A percentile compares a stretch with the other conserved stretches of the same genome.
These are phyloP conservation scores for Podiceps cristatus DNA, from an alignment of 2,113 vertebrate species.

Conservation along the genomic window DNA sequence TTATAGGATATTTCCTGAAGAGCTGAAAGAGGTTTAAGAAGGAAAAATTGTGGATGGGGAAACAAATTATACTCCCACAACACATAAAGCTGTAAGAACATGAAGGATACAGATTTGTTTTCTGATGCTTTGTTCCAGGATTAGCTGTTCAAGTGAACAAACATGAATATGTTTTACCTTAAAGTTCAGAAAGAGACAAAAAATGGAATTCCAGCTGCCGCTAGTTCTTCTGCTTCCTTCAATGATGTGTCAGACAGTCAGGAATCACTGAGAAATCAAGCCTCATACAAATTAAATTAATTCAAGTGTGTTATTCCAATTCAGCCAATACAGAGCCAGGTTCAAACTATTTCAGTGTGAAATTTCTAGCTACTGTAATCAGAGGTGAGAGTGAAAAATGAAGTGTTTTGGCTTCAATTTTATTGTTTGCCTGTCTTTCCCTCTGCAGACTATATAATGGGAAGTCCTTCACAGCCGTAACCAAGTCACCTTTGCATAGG, in stretches of 20 bases:
- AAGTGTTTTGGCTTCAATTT: not conserved
- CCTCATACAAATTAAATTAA: not conserved
- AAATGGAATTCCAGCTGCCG: not conserved
- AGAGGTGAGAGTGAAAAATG: not conserved
- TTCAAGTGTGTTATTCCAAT: not conserved
- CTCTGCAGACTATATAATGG: not conserved
- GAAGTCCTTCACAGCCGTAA: not conserved
- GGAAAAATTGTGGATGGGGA: not conserved
- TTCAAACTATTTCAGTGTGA: not conserved
- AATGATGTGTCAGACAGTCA: not conserved
- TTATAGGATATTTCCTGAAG: not conserved
- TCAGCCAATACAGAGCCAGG: not conserved
- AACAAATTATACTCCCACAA: not conserved
- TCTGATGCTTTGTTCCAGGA: not conserved
- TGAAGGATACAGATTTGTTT: not conserved
- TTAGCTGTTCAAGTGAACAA: constrained; percentile 16
- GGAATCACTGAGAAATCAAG: not conserved
- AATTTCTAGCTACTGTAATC: not conserved
- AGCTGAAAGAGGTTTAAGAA: not conserved
- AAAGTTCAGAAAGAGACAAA: not conserved
- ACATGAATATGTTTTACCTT: not conserved
- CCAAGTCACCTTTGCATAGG: not conserved
- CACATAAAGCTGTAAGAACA: not conserved
- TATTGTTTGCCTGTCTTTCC: not conserved
- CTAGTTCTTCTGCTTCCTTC: constrained; percentile 14